Conservation (phyloP, 2,113 vertebrate genomes). For the Hydrolagus affinis region DNA sequence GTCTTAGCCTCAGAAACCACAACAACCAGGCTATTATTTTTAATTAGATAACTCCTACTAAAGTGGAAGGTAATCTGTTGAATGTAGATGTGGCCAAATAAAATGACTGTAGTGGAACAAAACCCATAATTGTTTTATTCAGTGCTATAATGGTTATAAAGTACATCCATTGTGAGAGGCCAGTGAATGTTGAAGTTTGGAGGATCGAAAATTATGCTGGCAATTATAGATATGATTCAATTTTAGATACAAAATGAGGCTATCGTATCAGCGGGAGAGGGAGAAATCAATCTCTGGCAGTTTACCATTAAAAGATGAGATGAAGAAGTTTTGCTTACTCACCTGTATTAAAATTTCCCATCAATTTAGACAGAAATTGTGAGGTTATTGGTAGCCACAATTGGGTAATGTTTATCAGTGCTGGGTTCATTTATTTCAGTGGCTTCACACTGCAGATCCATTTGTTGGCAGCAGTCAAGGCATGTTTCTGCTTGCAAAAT, state of each 20-base stretch:
- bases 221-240: not conserved
- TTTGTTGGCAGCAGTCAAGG: not conserved
- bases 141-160: not conserved
- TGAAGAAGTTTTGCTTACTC: not conserved
- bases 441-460: not conserved
- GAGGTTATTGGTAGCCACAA: not conserved
- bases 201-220: not conserved
- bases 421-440: not conserved
- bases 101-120: not conserved
- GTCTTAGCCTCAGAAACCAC: not conserved
- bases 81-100: not conserved
- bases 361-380: not conserved
- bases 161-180: not conserved
- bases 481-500: not conserved
- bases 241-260: constrained; percentile 24
- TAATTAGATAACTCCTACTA: not conserved
- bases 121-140: not conserved
- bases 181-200: not conserved
- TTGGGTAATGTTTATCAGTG: not conserved
- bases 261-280: not conserved
- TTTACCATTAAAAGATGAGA: not conserved
- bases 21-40: not conserved
- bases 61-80: not conserved
- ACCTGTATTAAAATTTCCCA: not conserved
- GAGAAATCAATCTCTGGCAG: not conserved